Conservation (phyloP, 2,113 vertebrate genomes). For the Setophaga coronata region DNA sequence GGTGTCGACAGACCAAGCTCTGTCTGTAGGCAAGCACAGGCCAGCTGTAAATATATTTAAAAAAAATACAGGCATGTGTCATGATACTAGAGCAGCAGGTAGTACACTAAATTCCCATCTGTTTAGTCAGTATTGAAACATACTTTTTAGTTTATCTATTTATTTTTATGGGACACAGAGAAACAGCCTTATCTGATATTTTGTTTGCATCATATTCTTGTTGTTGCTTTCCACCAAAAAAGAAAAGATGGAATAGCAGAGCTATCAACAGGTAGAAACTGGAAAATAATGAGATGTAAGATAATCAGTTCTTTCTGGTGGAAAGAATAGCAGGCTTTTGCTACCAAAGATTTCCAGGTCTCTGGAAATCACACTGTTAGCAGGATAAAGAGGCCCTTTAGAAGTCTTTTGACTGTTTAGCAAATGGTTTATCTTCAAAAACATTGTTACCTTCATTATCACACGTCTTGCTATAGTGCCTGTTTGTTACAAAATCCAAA, state of each 20-base stretch:
- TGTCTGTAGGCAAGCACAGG: background rate
- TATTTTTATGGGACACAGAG: background rate
- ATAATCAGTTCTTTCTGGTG: background rate
- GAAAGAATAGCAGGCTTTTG: background rate
- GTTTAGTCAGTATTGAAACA: background rate
- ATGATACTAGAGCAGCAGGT: background rate
- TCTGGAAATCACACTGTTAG: background rate
- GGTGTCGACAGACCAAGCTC: background rate
- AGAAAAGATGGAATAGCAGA: background rate
- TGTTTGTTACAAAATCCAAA: background rate
- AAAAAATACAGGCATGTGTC: background rate
- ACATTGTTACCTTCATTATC: background rate
- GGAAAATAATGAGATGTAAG: background rate
- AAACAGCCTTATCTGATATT: background rate
- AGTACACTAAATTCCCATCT: background rate
- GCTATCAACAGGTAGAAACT: background rate
- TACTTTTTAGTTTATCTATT: background rate
- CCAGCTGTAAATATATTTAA: background rate
- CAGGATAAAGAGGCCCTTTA: background rate
- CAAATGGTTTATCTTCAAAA: background rate
- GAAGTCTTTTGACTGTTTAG: background rate
- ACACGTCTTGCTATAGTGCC: background rate
- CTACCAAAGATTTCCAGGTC: background rate
- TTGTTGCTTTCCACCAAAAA: background rate
- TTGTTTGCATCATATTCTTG: background rate